Evolutionary conservation across 2,113 vertebrate species (phyloP).

Genomic region (Athene noctua): DNA sequence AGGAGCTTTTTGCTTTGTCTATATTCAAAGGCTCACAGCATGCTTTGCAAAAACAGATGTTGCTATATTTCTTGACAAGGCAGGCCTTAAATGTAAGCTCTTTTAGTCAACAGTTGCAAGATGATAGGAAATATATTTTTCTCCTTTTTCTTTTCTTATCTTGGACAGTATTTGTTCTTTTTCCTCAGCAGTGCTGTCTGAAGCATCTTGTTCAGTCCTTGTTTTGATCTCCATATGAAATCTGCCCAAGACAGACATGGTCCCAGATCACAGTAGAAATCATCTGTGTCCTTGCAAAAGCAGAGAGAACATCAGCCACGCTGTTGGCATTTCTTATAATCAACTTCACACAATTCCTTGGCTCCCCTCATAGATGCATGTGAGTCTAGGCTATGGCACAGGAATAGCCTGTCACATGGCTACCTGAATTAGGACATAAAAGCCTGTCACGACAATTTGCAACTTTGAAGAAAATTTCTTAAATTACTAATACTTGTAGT

Average conservation of each 20-base stretch:
- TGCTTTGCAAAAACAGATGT: not conserved
- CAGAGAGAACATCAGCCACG: not conserved
- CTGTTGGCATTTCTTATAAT: not conserved
- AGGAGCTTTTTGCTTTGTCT: not conserved
- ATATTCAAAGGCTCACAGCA: not conserved
- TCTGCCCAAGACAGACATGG: not conserved
- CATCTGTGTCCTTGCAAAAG: not conserved
- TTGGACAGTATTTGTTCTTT: not conserved
- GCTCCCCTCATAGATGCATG: not conserved
- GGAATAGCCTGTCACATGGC: not conserved
- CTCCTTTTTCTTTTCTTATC: not conserved
- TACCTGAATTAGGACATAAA: not conserved
- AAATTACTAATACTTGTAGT: not conserved
- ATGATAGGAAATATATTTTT: not conserved
- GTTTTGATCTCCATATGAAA: not conserved
- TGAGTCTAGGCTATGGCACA: not conserved
- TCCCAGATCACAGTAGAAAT: not conserved
- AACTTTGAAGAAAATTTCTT: not conserved
- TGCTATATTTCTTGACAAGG: conserved; percentile 4
- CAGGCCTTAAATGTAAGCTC: not conserved
- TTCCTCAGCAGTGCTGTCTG: not conserved
- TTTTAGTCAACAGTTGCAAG: not conserved
- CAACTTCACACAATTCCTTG: not conserved
- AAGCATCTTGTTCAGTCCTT: not conserved
- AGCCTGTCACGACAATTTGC: not conserved